phyloP scores from a whole-genome alignment of 2,113 vertebrate genomes.

The Uria aalge region DNA sequence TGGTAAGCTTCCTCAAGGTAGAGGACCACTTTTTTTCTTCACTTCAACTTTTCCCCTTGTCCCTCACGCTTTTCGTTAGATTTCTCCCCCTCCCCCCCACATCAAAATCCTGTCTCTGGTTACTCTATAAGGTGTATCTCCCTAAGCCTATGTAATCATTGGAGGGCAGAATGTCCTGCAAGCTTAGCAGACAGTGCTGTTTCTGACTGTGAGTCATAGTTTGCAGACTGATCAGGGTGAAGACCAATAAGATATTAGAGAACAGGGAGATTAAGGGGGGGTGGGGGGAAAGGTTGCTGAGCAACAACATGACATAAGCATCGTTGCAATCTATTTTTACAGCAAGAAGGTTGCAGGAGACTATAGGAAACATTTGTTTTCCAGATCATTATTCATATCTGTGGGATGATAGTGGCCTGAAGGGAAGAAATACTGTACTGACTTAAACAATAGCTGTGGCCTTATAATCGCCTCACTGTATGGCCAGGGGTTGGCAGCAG shows the following conservation, averaged over 20 bases:
- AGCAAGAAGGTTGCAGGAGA: slow-evolving; percentile 39
- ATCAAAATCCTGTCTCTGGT: not conserved
- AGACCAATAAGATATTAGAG: slow-evolving; percentile 51
- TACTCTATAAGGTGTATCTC: not conserved
- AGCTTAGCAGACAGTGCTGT: not conserved
- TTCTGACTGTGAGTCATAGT: slow-evolving; percentile 1
- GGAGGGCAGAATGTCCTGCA: slow-evolving; percentile 35
- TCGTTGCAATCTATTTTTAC: slow-evolving; percentile 69
- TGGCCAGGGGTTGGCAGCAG: not conserved
- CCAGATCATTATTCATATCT: not conserved
- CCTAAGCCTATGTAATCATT: not conserved
- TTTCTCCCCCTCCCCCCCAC: not conserved
- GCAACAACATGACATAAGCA: slow-evolving; percentile 66
- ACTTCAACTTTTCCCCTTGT: not conserved
- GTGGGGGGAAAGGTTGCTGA: slow-evolving; percentile 36
- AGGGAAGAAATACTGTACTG: not conserved
- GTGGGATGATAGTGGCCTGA: not conserved
- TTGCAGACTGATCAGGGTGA: not conserved
- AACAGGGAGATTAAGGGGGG: not conserved
- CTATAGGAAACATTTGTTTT: slow-evolving; percentile 23
- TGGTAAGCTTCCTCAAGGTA: not conserved
- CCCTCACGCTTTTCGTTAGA: not conserved
- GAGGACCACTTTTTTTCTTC: not conserved
- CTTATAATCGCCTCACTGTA: not conserved
- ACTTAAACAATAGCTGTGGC: not conserved